phyloP scores from a whole-genome alignment of 1,140 invertebrate genomes.

The Saccostrea echinata region DNA sequence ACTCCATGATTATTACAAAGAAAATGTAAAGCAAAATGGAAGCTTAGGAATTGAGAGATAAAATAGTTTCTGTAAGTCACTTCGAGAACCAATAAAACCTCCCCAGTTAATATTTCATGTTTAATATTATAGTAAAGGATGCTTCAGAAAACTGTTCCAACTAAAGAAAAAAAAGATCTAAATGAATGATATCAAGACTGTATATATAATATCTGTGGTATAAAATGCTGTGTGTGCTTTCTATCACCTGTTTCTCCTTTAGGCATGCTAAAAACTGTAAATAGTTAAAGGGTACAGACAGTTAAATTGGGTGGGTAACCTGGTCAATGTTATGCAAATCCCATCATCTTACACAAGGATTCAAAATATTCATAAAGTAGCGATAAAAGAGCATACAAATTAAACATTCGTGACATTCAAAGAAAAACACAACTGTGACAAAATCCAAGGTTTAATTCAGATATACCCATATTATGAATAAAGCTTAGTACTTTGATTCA shows the following conservation, averaged over 20 bases:
- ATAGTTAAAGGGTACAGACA: slow-evolving; percentile 9
- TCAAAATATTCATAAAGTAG: background rate
- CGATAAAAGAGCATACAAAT: no score
- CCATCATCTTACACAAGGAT: background rate
- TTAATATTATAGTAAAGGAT: background rate
- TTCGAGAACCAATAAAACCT: background rate
- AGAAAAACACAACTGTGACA: background rate
- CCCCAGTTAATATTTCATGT: background rate
- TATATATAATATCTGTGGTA: background rate
- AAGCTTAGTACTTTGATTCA: no score
- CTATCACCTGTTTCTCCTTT: slow-evolving; percentile 55
- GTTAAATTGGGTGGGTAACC: slow-evolving; percentile 21
- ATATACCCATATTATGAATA: no score
- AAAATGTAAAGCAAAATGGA: background rate
- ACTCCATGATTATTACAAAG: background rate
- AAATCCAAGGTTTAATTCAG: background rate
- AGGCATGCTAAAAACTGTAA: slow-evolving; percentile 55
- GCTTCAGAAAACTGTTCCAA: background rate
- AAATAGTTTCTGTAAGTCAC: background rate
- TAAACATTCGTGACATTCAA: background rate
- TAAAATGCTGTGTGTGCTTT: background rate
- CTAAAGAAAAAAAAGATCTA: background rate
- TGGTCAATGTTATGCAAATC: background rate
- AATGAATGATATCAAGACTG: slow-evolving; percentile 7
- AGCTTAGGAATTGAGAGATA: background rate